These are phyloP conservation scores for Ariolimax columbianus DNA, from an alignment of 2,888 invertebrate genomes.

Conservation along the genomic window DNA sequence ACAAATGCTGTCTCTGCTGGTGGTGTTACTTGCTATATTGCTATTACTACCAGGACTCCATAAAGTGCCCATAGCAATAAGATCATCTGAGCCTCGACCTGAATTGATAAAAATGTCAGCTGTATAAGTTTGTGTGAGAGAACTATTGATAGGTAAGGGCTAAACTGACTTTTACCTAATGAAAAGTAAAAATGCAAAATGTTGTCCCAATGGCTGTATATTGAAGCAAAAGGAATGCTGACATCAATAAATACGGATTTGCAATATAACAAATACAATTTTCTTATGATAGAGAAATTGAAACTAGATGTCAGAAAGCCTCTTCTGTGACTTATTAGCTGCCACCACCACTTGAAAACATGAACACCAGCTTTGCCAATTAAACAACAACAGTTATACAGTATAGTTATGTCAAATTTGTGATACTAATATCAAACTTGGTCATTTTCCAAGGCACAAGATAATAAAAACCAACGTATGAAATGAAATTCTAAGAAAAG, in stretches of 20 bases:
- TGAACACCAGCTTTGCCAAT: no score
- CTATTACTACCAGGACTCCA: constrained; percentile 63
- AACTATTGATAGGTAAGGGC: background rate
- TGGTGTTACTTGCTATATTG: background rate
- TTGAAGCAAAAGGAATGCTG: background rate
- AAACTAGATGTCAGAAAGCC: no score
- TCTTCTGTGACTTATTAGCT: no score
- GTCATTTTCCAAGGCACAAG: no score
- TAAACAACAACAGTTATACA: no score
- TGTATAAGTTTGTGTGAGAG: background rate
- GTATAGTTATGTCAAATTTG: no score
- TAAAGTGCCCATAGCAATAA: constrained; percentile 73
- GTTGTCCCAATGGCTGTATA: background rate
- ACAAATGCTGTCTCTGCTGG: background rate
- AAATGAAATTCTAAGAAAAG: no score
- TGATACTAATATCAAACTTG: no score
- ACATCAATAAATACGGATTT: background rate
- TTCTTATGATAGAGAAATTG: background rate
- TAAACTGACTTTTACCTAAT: background rate
- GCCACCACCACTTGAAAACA: background rate
- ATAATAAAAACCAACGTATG: no score
- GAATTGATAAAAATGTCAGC: constrained; percentile 24
- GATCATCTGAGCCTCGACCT: constrained; percentile 70
- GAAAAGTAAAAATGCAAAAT: background rate
- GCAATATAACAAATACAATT: background rate